Conservation (phyloP, 2,113 vertebrate genomes). For the Cyanoderma ruficeps region DNA sequence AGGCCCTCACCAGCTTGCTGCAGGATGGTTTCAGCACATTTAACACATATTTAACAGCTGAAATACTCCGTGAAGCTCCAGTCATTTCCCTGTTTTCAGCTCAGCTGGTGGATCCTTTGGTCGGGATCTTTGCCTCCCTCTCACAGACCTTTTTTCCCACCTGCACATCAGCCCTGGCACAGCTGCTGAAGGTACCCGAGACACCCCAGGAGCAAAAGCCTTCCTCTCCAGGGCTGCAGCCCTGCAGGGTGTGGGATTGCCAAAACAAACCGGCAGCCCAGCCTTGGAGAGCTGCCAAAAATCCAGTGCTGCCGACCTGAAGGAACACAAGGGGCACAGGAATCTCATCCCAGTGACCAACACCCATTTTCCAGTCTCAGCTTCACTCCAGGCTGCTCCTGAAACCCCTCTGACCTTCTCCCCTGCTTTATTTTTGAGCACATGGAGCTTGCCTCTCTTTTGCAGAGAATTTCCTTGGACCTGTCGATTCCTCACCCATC, state of each 20-base stretch:
- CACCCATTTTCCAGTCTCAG: background rate
- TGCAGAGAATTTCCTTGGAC: background rate
- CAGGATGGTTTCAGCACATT: background rate
- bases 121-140: background rate
- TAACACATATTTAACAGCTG: background rate
- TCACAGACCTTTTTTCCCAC: background rate
- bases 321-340: background rate
- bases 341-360: background rate
- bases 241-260: background rate
- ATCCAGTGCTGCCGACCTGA: background rate
- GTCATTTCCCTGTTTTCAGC: background rate
- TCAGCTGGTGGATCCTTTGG: background rate
- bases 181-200: background rate
- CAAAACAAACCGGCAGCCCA: background rate
- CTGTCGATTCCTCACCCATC: background rate
- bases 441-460: background rate
- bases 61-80: background rate
- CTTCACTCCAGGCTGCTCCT: background rate
- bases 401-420: background rate
- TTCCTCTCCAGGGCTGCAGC: background rate
- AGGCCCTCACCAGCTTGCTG: background rate
- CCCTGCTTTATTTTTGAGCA: background rate
- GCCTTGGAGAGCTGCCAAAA: background rate
- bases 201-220: accelerated
- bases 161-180: background rate